Conservation (phyloP, 2,113 vertebrate genomes). For the Lamprologus callipterus region DNA sequence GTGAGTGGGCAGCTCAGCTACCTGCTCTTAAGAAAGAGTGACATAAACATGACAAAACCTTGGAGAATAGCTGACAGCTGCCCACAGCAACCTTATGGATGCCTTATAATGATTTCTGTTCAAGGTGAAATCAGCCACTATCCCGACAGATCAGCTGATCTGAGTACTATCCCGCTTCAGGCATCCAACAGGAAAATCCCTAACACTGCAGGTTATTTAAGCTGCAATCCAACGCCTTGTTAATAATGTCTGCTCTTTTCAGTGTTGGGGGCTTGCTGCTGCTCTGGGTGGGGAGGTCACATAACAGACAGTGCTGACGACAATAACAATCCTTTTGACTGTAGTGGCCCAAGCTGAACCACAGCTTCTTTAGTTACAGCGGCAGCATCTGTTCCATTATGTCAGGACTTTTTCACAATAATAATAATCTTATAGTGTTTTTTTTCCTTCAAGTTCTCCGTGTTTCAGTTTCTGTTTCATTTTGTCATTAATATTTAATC, state of each 20-base stretch:
- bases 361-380: neutral
- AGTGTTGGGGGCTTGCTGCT: neutral
- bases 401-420: neutral
- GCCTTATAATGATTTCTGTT: neutral
- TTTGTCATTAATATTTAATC: neutral
- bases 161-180: neutral
- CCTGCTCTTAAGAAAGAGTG: neutral
- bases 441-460: neutral
- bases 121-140: neutral
- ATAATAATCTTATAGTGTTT: neutral
- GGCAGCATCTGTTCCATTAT: neutral
- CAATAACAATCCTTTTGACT: neutral
- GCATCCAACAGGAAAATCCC: neutral
- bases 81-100: neutral
- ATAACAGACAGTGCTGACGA: neutral
- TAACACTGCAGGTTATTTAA: neutral
- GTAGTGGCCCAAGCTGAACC: neutral
- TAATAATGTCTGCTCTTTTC: neutral
- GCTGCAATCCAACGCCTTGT: neutral
- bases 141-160: neutral
- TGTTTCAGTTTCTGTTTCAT: neutral
- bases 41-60: neutral
- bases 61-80: neutral
- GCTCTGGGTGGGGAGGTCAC: neutral
- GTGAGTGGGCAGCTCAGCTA: neutral